Percentiles rank a stretch among this genome's conserved stretches.
Evolutionary conservation across 2,113 vertebrate species (phyloP).

Genomic region (Butorides virescens): DNA sequence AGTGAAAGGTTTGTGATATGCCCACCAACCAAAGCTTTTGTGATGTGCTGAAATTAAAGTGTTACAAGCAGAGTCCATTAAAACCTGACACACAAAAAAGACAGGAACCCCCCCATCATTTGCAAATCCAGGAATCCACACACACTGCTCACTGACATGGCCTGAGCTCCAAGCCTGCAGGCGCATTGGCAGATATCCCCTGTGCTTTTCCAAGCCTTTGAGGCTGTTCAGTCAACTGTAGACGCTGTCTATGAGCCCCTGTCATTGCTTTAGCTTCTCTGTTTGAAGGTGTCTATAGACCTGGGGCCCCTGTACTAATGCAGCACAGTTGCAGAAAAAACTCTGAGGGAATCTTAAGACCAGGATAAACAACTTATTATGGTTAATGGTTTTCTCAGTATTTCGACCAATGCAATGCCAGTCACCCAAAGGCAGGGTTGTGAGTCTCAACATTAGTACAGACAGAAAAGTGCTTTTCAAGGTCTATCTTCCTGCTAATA

Average conservation of each 20-base stretch:
- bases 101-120: neutral
- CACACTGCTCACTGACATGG: neutral
- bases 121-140: neutral
- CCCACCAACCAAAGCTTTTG: neutral
- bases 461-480: neutral
- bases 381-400: neutral
- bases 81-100: neutral
- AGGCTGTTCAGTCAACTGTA: conserved; percentile 3
- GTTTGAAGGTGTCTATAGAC: neutral
- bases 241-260: neutral
- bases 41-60: neutral
- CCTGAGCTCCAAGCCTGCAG: neutral
- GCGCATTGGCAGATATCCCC: neutral
- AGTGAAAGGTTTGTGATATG: too few relatives aligned
- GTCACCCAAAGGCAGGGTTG: neutral
- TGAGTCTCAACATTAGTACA: neutral
- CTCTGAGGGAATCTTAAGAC: neutral
- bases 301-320: neutral
- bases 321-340: neutral
- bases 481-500: neutral
- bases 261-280: neutral
- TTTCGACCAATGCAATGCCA: neutral
- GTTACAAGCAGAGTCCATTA: neutral
- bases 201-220: conserved; percentile 3
- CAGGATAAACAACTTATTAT: conserved; percentile 14